These are phyloP conservation scores for Luehdorfia chinensis DNA, from an alignment of 1,140 invertebrate genomes.

Conservation along the genomic window DNA sequence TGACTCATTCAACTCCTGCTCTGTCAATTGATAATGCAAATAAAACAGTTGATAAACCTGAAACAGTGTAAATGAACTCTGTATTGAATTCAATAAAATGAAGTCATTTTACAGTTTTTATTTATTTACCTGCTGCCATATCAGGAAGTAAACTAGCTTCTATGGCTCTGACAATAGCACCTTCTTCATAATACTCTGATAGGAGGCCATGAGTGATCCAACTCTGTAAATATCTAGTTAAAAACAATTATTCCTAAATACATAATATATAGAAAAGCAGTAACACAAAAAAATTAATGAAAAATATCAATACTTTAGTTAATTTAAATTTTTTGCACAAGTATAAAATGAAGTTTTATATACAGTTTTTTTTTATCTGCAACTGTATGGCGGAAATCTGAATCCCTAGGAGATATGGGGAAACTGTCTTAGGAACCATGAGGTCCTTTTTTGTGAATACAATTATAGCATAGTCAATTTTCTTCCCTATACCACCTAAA, in stretches of 20 bases:
- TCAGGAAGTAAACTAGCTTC: constrained; percentile 87
- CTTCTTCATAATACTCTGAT: constrained; percentile 88
- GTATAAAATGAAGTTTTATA: too few relatives aligned
- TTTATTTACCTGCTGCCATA: constrained; percentile 85
- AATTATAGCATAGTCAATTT: too few relatives aligned
- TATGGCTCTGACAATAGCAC: constrained; percentile 87
- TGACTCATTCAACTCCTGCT: constrained; percentile 84
- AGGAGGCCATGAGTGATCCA: constrained; percentile 84
- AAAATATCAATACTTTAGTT: too few relatives aligned
- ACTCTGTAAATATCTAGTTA: constrained; percentile 82
- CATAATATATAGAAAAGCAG: too few relatives aligned
- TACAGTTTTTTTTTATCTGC: too few relatives aligned
- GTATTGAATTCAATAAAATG: background rate
- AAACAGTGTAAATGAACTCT: constrained; percentile 33
- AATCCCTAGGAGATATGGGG: too few relatives aligned
- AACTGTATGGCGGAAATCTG: too few relatives aligned
- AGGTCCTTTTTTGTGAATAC: too few relatives aligned
- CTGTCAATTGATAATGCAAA: constrained; percentile 95
- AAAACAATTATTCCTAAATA: constrained; percentile 17
- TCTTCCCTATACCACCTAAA: too few relatives aligned
- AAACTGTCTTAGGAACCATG: too few relatives aligned
- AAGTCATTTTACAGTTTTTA: background rate
- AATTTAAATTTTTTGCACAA: too few relatives aligned
- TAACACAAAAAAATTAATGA: too few relatives aligned
- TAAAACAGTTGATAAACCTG: constrained; percentile 89